Evolutionary conservation across 2,113 vertebrate genomes (phyloP).

Genomic region (Ellobius talpinus): DNA sequence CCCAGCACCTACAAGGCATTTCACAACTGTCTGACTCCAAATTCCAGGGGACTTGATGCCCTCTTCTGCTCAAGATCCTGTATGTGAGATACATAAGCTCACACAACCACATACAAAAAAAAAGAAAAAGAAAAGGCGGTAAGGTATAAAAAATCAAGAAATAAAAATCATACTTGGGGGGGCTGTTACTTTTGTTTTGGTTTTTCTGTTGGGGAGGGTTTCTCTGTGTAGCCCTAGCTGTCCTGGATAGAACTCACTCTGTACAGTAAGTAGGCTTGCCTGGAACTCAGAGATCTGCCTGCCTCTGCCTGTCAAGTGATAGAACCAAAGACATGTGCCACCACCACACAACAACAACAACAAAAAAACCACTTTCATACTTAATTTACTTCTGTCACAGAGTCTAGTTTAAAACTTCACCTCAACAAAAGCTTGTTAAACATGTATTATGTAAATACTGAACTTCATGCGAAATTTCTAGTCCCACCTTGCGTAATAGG

Average conservation of each 20-base stretch:
- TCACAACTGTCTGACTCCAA: not conserved
- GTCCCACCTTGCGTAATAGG: slow-evolving; percentile 97
- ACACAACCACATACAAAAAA: not conserved
- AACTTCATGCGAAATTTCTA: slow-evolving; percentile 48
- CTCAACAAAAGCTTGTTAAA: slow-evolving; percentile 30
- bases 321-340: not conserved
- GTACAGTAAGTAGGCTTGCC: not conserved
- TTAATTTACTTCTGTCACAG: slow-evolving; percentile 45
- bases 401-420: slow-evolving; percentile 48
- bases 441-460: not conserved
- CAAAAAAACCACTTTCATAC: not conserved
- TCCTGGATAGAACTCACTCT: not conserved
- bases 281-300: not conserved
- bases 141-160: not conserved
- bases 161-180: not conserved
- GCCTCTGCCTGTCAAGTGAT: not conserved
- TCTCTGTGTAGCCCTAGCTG: not conserved
- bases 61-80: not conserved
- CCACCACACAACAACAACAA: not conserved
- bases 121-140: not conserved
- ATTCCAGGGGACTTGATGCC: not conserved
- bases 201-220: not conserved
- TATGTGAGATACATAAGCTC: not conserved
- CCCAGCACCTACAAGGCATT: not conserved
- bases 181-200: not conserved